A percentile compares a stretch with the other conserved stretches of the same genome.
phyloP scores from a whole-genome alignment of 2,113 vertebrate genomes.

The Andinoacara biseriatus region DNA sequence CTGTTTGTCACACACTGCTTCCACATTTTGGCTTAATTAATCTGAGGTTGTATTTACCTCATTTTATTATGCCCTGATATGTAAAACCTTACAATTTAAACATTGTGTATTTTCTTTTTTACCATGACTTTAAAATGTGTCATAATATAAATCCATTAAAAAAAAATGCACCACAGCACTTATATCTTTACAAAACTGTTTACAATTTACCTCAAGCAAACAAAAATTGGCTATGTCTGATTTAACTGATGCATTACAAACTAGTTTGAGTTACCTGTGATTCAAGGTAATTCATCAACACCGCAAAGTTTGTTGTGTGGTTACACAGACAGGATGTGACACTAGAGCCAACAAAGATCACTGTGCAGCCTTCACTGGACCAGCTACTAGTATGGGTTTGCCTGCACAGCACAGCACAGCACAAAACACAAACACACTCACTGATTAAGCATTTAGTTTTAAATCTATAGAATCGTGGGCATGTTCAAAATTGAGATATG shows the following conservation, averaged over 20 bases:
- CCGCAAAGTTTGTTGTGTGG: slow-evolving; percentile 85
- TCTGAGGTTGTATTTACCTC: neutral
- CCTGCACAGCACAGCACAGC: slow-evolving; percentile 48
- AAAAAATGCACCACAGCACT: neutral
- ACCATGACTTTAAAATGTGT: neutral
- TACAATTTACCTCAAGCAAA: neutral
- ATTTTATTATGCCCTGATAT: neutral
- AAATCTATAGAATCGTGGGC: neutral
- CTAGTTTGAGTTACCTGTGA: slow-evolving; percentile 61
- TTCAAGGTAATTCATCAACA: slow-evolving; percentile 83
- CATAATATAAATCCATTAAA: neutral
- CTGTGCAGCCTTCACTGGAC: slow-evolving; percentile 80
- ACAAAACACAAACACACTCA: slow-evolving; percentile 17
- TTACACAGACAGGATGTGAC: slow-evolving; percentile 80
- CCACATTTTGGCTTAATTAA: accelerated
- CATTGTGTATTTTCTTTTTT: neutral
- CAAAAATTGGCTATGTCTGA: neutral
- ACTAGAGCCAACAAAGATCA: slow-evolving; percentile 59
- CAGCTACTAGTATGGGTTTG: slow-evolving; percentile 63
- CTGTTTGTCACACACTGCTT: neutral
- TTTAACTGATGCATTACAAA: neutral
- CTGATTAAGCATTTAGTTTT: neutral
- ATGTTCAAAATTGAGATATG: neutral
- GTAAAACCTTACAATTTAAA: accelerated
- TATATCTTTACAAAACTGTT: accelerated